Evolutionary conservation across 1,140 invertebrate genomes (phyloP), one percentile per base, ranked within the genome.

Genomic region (Drosophila truncata): DNA sequence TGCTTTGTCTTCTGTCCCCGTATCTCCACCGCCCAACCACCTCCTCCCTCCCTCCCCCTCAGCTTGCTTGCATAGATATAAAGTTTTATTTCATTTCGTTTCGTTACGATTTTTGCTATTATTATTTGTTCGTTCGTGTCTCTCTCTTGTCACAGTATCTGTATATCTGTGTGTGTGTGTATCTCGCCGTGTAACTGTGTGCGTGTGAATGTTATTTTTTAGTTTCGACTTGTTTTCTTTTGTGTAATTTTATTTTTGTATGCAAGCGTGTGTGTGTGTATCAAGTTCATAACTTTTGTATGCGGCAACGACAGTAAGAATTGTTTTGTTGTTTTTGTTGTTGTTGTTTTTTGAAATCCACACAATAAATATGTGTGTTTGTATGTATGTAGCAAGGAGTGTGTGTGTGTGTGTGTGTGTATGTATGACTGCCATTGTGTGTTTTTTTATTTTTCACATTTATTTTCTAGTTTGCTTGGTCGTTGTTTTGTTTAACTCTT

Each of bases 21-120:
- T 31, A 44, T 50, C 46, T 35, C n/a, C 55, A 20, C 42, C 42
- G 6, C n/a, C 49, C 25, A n/a, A 39, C 31, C 6, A 4, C 27
- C 27, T 14, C 18, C 25, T 3, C 31, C 10, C 31, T 11, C 37
- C 39, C 25, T 11, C 10, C 58, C 13, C 16, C 20, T 4, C 29
- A 4, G 14, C 58, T 61, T 41, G 29, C 46, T 75, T 65, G 62
- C 60, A 62, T 59, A 66, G 80, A 83, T 83, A 88, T 84, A 81
- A 82, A 88, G 84, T 88, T 73, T 88, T 90, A 88, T 88, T 83
- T 83, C 73, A 90, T 88, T 84, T 90, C 85, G 78, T 88, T 88
- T 88, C 85, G 84, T 90, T 88, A 88, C 84, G 84, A 88, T 88
- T 90, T 87, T 88, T 88, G 80, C 84, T 88, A 88, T 90, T 85